Base-by-base conservation (phyloP, 2,797 vertebrate species). In the Xenopus petersii region DNA sequence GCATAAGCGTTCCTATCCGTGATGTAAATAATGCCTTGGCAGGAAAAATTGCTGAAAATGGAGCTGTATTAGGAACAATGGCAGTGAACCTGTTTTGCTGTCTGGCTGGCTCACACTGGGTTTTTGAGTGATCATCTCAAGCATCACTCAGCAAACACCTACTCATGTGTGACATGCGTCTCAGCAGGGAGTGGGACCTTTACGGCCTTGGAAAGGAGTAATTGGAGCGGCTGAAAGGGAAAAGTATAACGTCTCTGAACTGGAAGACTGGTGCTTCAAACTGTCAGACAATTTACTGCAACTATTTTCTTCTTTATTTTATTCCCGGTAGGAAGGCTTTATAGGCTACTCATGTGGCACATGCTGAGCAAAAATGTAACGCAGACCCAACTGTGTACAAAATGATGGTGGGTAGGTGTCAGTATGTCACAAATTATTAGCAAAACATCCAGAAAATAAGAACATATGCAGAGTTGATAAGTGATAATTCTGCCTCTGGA, bases 71-170 rank as follows among this genome's bases (percentile, higher is more conserved):
- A 47, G n/a, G 15, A 48, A 16, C 36, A 24, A 42, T 62, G 17
- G 36, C 10, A 11, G 67, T 26, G 36, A 56, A 69, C 66, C 46
- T 30, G 54, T 70, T 75, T 60, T 66, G 62, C 68, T 60, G 56
- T 13, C 47, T 62, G 24, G 6, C 64, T 63, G 54, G 55, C 59
- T 17, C 58, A 49, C 64, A 68, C 64, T 26, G 48, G 30, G 64
- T 33, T 72, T 75, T 61, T 36, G 10, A 17, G 33, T 56, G 63
- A 60, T 73, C 71, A 58, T 58, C 63, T 64, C 47, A 51, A 56
- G 49, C 65, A 17, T 33, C 58, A 71, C 56, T 67, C 72, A 59
- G 70, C 51, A 71, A 67, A 70, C 68, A 66, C 76, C 77, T 69
- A 70, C 74, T 54, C 24, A 54, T 61, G 46, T 67, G 58, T 74